phyloP scores from a whole-genome alignment of 1,140 invertebrate species.

The Apocrypta bakeri region DNA sequence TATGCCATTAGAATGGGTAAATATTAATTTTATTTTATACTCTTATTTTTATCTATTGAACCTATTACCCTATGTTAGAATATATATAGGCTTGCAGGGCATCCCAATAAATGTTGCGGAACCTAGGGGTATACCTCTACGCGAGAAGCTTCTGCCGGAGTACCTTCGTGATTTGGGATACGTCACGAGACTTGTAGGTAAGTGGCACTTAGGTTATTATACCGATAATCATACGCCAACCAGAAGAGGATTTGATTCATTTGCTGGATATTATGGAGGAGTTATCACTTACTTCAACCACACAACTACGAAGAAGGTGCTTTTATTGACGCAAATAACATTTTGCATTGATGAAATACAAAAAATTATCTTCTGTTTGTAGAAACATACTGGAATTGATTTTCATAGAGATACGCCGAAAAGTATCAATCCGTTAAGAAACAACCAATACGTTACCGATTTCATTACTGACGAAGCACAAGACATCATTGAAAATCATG shows the following conservation, averaged over 20 bases:
- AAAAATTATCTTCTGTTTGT: neutral
- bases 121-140: constrained; percentile 73
- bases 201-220: constrained; percentile 76
- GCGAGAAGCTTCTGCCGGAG: constrained; percentile 73
- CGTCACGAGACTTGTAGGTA: constrained; percentile 74
- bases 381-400: constrained; percentile 36
- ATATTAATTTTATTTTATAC: neutral
- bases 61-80: neutral
- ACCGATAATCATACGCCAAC: constrained; percentile 69
- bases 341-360: neutral
- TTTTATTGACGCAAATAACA: neutral
- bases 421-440: neutral
- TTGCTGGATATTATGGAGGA: constrained; percentile 73
- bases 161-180: constrained; percentile 76
- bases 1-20: constrained; percentile 80
- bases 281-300: constrained; percentile 73
- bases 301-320: constrained; percentile 9
- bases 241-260: constrained; percentile 72
- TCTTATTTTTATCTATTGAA: too few species aligned
- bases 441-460: constrained; percentile 74
- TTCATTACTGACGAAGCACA: constrained; percentile 76
- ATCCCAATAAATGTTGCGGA: constrained; percentile 57
- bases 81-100: constrained; percentile 24
- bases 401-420: constrained; percentile 4
- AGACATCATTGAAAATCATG: constrained; percentile 74